These are phyloP conservation scores for Pocillopora grandis DNA, from an alignment of 92 coral and sea anemone species.

Conservation along the genomic window DNA sequence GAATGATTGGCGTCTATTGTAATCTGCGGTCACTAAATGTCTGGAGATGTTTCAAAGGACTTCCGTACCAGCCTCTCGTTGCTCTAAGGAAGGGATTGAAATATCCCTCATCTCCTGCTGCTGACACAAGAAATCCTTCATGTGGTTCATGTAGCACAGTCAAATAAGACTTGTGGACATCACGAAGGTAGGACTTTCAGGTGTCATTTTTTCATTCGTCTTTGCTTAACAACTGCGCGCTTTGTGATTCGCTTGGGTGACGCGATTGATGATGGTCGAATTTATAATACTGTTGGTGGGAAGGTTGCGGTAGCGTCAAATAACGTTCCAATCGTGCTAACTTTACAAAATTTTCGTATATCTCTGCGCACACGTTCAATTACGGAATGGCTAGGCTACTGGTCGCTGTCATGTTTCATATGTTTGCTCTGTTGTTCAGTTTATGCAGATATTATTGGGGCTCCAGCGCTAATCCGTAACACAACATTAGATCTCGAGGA, in stretches of 20 bases:
- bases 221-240: neutral
- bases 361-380: neutral
- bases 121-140: conserved; percentile 1
- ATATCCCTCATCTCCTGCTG: neutral
- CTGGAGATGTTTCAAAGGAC: conserved; percentile 9
- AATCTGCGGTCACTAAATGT: conserved; percentile 4
- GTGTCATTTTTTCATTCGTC: neutral
- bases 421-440: neutral
- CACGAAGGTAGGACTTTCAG: conserved; percentile 16
- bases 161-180: conserved; percentile 31
- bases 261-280: neutral
- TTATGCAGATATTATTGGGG: neutral
- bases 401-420: neutral
- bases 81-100: neutral
- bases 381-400: neutral
- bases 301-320: too few relatives aligned
- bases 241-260: neutral
- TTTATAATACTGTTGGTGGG: too few relatives aligned
- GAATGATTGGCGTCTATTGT: conserved; percentile 44
- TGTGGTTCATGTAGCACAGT: conserved; percentile 32
- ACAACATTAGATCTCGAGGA: neutral
- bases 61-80: conserved; percentile 43
- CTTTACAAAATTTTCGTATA: too few relatives aligned
- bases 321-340: too few relatives aligned
- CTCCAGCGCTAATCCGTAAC: conserved; percentile 13